Evolutionary conservation across 2,113 vertebrate genomes (phyloP).

Genomic region (Paraplagusia blochii): DNA sequence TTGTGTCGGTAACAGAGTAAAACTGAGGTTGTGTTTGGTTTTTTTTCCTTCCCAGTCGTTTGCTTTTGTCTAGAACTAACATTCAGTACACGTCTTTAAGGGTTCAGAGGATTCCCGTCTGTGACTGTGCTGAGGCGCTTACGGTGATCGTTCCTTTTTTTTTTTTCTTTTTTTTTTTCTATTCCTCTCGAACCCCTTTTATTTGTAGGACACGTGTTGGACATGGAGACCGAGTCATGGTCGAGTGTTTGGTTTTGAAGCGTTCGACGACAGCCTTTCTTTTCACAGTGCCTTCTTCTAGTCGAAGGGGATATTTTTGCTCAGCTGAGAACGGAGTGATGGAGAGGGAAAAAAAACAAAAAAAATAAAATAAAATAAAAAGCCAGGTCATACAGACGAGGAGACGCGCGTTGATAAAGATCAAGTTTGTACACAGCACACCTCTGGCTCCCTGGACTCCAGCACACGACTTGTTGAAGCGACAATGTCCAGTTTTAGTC

Average conservation of each 20-base stretch:
- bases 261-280: constrained; percentile 65
- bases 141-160: not conserved
- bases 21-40: too few relatives aligned
- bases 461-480: constrained; percentile 42
- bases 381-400: too few relatives aligned
- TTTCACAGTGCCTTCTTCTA: constrained; percentile 76
- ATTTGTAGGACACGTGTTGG: constrained; percentile 34
- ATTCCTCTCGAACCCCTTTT: constrained; percentile 45
- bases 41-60: too few relatives aligned
- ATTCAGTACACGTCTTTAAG: too few relatives aligned
- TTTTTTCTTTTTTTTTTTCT: too few relatives aligned
- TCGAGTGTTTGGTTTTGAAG: constrained; percentile 38
- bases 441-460: constrained; percentile 22
- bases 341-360: too few relatives aligned
- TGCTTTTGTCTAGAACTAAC: too few relatives aligned
- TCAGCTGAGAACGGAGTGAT: constrained; percentile 36
- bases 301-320: constrained; percentile 35
- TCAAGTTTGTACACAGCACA: not conserved
- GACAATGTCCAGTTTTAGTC: constrained; percentile 4
- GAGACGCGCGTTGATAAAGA: not conserved
- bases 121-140: not conserved
- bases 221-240: constrained; percentile 12
- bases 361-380: constrained; percentile 5
- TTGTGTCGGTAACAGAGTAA: too few relatives aligned
- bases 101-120: not conserved